These are phyloP conservation scores for Podabrus alpinus DNA, from an alignment of 2,888 invertebrate genomes.

Conservation along the genomic window DNA sequence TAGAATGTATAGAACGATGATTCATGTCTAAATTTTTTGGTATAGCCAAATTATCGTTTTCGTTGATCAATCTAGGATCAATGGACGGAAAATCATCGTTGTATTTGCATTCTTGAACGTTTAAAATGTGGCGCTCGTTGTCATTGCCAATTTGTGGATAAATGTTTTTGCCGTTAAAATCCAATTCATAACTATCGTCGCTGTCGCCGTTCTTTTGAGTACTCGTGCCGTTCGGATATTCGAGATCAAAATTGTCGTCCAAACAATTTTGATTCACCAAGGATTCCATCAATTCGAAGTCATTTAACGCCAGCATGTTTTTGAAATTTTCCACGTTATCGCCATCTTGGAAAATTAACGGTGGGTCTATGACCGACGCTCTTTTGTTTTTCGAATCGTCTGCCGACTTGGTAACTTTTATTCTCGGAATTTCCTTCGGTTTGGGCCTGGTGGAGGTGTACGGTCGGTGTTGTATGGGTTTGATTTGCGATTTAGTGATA, in stretches of 20 bases:
- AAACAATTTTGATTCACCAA: slow-evolving; percentile 42
- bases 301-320: slow-evolving; percentile 33
- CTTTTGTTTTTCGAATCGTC: slow-evolving; percentile 40
- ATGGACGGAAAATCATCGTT: slow-evolving; percentile 54
- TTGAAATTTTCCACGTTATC: slow-evolving; percentile 32
- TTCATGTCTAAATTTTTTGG: slow-evolving; percentile 46
- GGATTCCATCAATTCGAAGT: slow-evolving; percentile 52
- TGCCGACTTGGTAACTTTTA: slow-evolving; percentile 28
- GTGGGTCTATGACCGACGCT: slow-evolving; percentile 55
- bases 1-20: slow-evolving; percentile 44
- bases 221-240: slow-evolving; percentile 22
- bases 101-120: slow-evolving; percentile 19
- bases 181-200: background rate
- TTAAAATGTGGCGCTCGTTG: slow-evolving; percentile 8
- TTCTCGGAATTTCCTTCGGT: slow-evolving; percentile 26
- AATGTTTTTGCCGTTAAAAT: slow-evolving; percentile 5
- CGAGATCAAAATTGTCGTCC: slow-evolving; percentile 31
- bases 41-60: slow-evolving; percentile 71
- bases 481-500: slow-evolving; percentile 40
- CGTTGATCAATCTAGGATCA: slow-evolving; percentile 68
- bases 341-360: slow-evolving; percentile 53
- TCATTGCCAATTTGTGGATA: slow-evolving; percentile 12
- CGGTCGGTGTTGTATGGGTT: slow-evolving; percentile 45
- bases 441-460: slow-evolving; percentile 50
- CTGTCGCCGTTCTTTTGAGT: slow-evolving; percentile 14